These are phyloP conservation scores for Therioaphis trifolii DNA, from an alignment of 2,888 invertebrate species.

Conservation along the genomic window DNA sequence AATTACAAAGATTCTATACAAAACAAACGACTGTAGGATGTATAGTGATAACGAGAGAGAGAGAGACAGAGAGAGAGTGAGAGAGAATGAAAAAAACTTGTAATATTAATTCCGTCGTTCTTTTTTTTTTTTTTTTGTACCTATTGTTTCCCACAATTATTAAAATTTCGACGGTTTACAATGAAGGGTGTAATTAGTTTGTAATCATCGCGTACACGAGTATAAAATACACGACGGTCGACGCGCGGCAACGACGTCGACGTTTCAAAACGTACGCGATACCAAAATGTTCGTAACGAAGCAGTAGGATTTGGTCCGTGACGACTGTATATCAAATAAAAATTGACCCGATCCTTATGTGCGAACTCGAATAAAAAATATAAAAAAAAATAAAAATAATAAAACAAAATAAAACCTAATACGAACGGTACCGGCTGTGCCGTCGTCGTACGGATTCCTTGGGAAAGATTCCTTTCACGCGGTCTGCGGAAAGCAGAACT, in stretches of 20 bases:
- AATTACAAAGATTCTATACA: not conserved
- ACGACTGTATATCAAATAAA: too few species aligned
- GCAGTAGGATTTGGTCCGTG: too few species aligned
- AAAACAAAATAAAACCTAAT: not conserved
- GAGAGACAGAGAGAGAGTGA: not conserved
- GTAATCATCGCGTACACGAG: too few species aligned
- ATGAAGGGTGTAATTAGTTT: not conserved
- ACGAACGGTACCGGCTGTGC: not conserved
- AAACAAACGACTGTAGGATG: slow-evolving; percentile 15
- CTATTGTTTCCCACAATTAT: slow-evolving; percentile 34
- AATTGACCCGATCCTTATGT: too few species aligned
- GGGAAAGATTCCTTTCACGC: too few species aligned
- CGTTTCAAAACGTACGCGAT: not conserved
- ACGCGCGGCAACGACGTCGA: not conserved
- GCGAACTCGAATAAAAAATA: not conserved
- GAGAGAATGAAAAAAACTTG: not conserved
- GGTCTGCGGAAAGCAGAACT: not conserved
- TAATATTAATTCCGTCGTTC: too few species aligned
- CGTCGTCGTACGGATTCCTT: not conserved
- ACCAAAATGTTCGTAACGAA: not conserved
- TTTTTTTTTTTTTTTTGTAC: too few species aligned
- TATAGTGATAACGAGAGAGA: not conserved
- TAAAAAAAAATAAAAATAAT: not conserved
- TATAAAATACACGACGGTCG: too few species aligned
- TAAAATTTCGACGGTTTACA: not conserved